phyloP scores from a whole-genome alignment of 2,888 invertebrate genomes.

The Eupithecia tripunctaria region DNA sequence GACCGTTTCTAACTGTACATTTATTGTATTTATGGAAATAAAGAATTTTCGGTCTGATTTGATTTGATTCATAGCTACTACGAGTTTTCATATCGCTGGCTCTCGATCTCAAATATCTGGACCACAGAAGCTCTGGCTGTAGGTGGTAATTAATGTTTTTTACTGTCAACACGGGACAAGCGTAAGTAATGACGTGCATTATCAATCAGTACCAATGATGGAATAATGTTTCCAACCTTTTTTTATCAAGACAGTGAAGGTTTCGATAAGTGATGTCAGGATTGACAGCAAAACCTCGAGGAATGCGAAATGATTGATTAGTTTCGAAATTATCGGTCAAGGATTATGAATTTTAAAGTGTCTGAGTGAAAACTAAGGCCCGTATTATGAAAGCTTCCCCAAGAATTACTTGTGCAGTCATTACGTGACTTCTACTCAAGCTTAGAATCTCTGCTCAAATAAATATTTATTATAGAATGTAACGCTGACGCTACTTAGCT shows the following conservation, averaged over 20 bases:
- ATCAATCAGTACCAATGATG: constrained; percentile 51
- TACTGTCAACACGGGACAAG: constrained; percentile 58
- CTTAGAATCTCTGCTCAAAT: too few species aligned
- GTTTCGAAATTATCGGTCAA: not conserved
- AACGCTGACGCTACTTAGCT: too few species aligned
- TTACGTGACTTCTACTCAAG: too few species aligned
- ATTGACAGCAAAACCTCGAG: constrained; percentile 15
- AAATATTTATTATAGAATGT: too few species aligned
- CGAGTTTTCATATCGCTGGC: constrained; percentile 7
- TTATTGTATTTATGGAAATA: too few species aligned
- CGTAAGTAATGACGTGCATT: constrained; percentile 53
- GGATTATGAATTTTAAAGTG: not conserved
- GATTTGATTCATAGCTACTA: not conserved
- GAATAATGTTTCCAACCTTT: constrained; percentile 23
- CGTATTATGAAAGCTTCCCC: too few species aligned
- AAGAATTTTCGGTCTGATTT: too few species aligned
- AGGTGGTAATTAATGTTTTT: constrained; percentile 63
- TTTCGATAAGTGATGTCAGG: constrained; percentile 17
- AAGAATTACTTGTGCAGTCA: too few species aligned
- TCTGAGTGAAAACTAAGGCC: too few species aligned
- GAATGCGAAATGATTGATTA: constrained; percentile 6
- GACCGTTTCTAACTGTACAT: too few species aligned
- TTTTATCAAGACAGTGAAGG: constrained; percentile 25
- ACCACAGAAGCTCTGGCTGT: constrained; percentile 54
- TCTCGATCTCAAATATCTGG: constrained; percentile 48